Evolutionary conservation across 1,140 invertebrate species (phyloP).

Genomic region (Bicyclus anynana): DNA sequence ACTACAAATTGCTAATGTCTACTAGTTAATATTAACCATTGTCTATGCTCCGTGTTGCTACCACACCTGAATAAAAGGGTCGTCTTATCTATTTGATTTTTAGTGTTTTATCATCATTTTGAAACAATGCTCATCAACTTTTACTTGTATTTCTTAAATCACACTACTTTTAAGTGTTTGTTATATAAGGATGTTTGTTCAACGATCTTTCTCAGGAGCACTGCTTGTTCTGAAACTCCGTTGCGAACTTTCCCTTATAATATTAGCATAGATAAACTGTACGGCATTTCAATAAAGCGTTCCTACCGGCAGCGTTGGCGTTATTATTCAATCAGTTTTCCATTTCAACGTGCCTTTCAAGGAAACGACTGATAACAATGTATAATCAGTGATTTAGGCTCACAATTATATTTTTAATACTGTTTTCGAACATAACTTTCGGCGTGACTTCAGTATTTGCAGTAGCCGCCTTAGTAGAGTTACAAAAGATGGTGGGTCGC

Average conservation of each 20-base stretch:
- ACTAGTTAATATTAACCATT: too few relatives aligned
- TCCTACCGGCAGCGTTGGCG: constrained; percentile 9
- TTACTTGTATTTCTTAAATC: neutral
- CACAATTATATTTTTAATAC: neutral
- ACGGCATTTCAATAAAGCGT: constrained; percentile 12
- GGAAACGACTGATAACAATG: constrained; percentile 1
- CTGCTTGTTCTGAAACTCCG: constrained; percentile 10
- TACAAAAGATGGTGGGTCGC: too few relatives aligned
- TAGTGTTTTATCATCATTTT: too few relatives aligned
- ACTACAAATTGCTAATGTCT: too few relatives aligned
- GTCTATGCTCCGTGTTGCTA: too few relatives aligned
- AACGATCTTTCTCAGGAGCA: neutral
- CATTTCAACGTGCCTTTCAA: constrained; percentile 9
- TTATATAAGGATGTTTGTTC: constrained; percentile 1
- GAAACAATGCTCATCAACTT: neutral
- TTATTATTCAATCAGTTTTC: constrained; percentile 18
- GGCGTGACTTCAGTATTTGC: too few relatives aligned
- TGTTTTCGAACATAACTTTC: too few relatives aligned
- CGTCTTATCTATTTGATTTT: too few relatives aligned
- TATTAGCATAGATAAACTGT: constrained; percentile 20
- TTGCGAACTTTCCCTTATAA: constrained; percentile 24
- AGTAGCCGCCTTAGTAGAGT: too few relatives aligned
- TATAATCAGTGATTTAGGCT: neutral
- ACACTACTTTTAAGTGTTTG: neutral
- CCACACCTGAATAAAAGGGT: too few relatives aligned